These are phyloP conservation scores for Lepidotrigona ventralis DNA, from an alignment of 1,140 invertebrate genomes.

Conservation along the genomic window DNA sequence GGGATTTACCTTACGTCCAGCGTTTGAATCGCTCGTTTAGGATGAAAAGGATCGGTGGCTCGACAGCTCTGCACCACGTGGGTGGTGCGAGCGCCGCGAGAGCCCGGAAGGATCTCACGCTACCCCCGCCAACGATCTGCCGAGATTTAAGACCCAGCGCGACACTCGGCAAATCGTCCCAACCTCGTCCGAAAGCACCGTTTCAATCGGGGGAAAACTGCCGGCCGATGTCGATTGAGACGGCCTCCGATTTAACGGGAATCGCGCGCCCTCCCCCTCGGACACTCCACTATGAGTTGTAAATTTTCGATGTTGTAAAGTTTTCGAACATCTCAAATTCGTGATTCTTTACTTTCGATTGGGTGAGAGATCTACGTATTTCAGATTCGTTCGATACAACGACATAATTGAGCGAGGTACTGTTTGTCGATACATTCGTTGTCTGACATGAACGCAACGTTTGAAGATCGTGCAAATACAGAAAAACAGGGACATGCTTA, in stretches of 20 bases:
- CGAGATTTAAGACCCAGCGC: constrained; percentile 24
- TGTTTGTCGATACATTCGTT: too few species aligned
- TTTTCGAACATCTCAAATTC: too few species aligned
- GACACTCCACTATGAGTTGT: too few species aligned
- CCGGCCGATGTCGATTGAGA: constrained; percentile 14
- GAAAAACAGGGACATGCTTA: too few species aligned
- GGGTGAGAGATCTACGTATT: too few species aligned
- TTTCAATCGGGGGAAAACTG: constrained; percentile 1
- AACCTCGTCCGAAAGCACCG: neutral
- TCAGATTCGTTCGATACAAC: too few species aligned
- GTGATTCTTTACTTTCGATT: too few species aligned
- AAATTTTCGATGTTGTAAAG: too few species aligned
- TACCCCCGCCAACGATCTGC: constrained; percentile 54
- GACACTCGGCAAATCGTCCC: constrained; percentile 32
- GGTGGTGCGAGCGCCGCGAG: constrained; percentile 70
- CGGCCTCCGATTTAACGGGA: constrained; percentile 22
- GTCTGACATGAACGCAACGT: too few species aligned
- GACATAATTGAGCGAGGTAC: too few species aligned
- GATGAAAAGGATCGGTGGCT: constrained; percentile 76
- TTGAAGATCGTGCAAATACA: too few species aligned
- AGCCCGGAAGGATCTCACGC: constrained; percentile 68
- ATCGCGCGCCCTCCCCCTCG: neutral
- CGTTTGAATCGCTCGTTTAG: constrained; percentile 76
- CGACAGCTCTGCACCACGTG: constrained; percentile 66
- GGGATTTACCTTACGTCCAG: constrained; percentile 72